Conservation (phyloP, 2,888 invertebrate species). For the Cantharis nigra region DNA sequence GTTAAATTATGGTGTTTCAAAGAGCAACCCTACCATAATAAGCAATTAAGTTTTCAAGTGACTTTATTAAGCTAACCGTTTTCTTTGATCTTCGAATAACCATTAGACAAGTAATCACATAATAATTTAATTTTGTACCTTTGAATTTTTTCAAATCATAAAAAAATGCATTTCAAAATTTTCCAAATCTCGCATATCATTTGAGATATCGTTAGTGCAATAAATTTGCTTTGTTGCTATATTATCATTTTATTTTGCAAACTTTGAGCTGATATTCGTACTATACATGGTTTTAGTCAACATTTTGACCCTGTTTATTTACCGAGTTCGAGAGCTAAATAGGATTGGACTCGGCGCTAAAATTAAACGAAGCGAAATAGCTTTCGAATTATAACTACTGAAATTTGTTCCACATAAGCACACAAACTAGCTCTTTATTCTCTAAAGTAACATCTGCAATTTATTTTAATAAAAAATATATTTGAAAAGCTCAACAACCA, state of each 20-base stretch:
- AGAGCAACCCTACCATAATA: background rate
- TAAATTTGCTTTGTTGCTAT: background rate
- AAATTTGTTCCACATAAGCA: background rate
- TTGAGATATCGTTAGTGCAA: no score
- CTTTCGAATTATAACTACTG: background rate
- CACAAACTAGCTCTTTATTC: background rate
- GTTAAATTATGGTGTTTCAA: background rate
- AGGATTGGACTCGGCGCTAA: background rate
- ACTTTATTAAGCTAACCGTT: background rate
- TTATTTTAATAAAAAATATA: background rate
- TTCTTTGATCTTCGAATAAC: background rate
- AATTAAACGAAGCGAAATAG: background rate
- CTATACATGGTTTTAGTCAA: background rate
- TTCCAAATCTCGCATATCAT: no score
- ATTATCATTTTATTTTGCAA: background rate
- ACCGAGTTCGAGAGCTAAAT: background rate
- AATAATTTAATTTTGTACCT: background rate
- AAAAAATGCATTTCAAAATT: background rate
- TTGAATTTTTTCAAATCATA: background rate
- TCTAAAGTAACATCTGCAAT: background rate
- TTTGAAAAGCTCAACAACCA: background rate
- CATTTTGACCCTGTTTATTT: background rate
- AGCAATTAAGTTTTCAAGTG: background rate
- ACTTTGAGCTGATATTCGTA: background rate
- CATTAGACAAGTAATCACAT: background rate